Conservation (phyloP, 2,113 vertebrate species). For the Pandion haliaetus region DNA sequence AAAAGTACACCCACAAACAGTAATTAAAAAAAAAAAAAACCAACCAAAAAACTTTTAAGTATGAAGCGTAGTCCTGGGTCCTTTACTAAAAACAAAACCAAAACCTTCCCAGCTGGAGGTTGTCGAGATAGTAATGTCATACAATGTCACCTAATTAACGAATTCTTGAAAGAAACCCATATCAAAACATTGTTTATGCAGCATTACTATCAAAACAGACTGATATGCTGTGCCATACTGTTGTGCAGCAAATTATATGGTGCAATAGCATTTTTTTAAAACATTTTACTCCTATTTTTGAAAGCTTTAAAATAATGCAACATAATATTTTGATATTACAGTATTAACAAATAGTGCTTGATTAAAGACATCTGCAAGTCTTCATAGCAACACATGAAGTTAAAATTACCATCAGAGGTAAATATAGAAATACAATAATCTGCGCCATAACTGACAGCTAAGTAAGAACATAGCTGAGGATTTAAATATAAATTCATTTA, state of each 20-base stretch:
- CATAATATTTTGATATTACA: slow-evolving; percentile 70
- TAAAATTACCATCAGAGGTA: slow-evolving; percentile 70
- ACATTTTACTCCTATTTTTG: slow-evolving; percentile 65
- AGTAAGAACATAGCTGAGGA: slow-evolving; percentile 70
- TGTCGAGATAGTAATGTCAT: not conserved
- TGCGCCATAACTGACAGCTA: slow-evolving; percentile 67
- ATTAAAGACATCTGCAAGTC: slow-evolving; percentile 70
- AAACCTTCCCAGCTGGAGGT: slow-evolving; percentile 20
- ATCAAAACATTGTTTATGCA: slow-evolving; percentile 17
- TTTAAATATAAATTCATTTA: slow-evolving; percentile 71
- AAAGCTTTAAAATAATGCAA: slow-evolving; percentile 73
- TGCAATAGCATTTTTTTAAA: slow-evolving; percentile 56
- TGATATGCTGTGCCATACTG: slow-evolving; percentile 38
- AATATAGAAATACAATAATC: slow-evolving; percentile 70
- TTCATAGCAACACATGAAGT: slow-evolving; percentile 70
- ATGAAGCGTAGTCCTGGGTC: slow-evolving; percentile 56
- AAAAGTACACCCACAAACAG: slow-evolving; percentile 9
- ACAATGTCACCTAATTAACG: not conserved
- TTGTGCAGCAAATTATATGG: slow-evolving; percentile 60
- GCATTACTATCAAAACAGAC: not conserved
- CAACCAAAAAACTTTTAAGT: not conserved
- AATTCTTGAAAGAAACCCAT: slow-evolving; percentile 40
- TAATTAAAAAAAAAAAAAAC: not conserved
- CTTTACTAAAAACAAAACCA: not conserved
- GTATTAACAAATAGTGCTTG: slow-evolving; percentile 75